Conservation (phyloP, 2,797 vertebrate genomes). For the Gymnothorax reevesii region DNA sequence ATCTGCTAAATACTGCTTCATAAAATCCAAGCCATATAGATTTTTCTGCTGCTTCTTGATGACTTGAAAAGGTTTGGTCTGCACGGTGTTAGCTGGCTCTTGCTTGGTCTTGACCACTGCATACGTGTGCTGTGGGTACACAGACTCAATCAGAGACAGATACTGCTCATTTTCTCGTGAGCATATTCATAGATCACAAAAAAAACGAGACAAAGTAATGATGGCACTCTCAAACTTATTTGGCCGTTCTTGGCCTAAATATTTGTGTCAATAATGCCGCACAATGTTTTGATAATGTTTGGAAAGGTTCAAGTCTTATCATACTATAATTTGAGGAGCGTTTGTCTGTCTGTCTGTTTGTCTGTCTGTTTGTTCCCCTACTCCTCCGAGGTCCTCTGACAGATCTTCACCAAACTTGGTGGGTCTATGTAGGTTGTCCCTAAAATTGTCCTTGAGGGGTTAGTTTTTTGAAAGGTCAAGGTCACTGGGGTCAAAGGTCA, state of each 20-base stretch:
- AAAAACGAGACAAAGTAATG: too few species aligned
- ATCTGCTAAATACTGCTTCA: constrained; percentile 24
- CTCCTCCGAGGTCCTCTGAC: too few species aligned
- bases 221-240: background rate
- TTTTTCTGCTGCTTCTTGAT: background rate
- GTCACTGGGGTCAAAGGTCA: too few species aligned
- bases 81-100: background rate
- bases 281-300: background rate
- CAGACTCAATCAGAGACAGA: background rate
- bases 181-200: background rate
- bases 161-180: background rate
- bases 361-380: too few species aligned
- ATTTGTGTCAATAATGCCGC: too few species aligned
- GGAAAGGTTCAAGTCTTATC: background rate
- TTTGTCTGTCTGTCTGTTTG: too few species aligned
- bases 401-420: too few species aligned
- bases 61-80: background rate
- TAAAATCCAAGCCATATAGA: constrained; percentile 13
- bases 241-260: background rate
- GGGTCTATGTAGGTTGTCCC: too few species aligned
- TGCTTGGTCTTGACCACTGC: background rate
- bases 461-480: too few species aligned
- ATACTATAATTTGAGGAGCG: too few species aligned
- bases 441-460: too few species aligned
- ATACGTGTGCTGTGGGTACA: background rate